Conservation (phyloP, 92 coral and sea anemone genomes). For the Palythoa grandis region DNA sequence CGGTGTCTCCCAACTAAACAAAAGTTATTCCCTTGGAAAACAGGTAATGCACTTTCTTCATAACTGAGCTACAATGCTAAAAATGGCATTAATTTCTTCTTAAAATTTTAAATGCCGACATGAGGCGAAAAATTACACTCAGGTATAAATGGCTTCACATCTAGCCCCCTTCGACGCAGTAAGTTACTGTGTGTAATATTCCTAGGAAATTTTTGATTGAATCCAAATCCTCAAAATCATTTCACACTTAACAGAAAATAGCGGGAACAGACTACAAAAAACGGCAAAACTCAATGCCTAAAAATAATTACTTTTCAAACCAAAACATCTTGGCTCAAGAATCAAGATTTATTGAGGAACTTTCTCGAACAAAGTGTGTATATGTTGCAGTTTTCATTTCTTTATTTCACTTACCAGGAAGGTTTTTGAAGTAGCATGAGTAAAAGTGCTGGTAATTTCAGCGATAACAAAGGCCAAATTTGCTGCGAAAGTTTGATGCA, state of each 20-base stretch:
- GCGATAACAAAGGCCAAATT: slow-evolving; percentile 19
- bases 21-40: too few relatives aligned
- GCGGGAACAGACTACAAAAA: too few relatives aligned
- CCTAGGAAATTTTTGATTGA: too few relatives aligned
- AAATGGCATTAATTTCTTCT: too few relatives aligned
- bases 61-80: too few relatives aligned
- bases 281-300: too few relatives aligned
- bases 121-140: not conserved
- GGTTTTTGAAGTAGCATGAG: slow-evolving; percentile 23
- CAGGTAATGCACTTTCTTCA: too few relatives aligned
- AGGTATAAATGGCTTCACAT: not conserved
- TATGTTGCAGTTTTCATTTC: not conserved
- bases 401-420: slow-evolving; percentile 15
- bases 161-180: not conserved
- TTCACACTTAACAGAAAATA: too few relatives aligned
- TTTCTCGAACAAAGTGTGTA: not conserved
- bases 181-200: not conserved
- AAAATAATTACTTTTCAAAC: too few relatives aligned
- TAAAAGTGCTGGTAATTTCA: slow-evolving; percentile 16
- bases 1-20: too few relatives aligned
- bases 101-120: too few relatives aligned
- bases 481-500: slow-evolving; percentile 13
- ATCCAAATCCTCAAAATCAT: too few relatives aligned
- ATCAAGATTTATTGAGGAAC: not conserved
- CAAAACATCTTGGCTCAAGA: not conserved